Evolutionary conservation across 2,113 vertebrate genomes (phyloP), one percentile per base, ranked within the genome.

Genomic region (Forbesichthys agassizii): DNA sequence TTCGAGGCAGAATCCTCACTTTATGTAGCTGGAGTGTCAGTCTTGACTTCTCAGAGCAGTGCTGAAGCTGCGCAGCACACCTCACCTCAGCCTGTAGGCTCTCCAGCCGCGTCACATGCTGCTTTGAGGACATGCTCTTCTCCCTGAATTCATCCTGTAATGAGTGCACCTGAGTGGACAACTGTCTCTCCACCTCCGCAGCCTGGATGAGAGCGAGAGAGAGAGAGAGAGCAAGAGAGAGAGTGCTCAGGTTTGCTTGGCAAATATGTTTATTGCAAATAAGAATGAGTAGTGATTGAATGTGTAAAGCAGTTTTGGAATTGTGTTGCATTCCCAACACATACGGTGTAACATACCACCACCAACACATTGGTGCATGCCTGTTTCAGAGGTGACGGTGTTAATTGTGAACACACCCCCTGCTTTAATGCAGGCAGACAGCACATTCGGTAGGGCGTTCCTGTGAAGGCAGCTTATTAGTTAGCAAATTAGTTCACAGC

Each of bases 91-190:
- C 95, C 84, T 97, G 96, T 58, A 99, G 94, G 77, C 90, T 96
- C 88, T 99, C 97, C 0, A 99, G 91, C n/a, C 94, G 91, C 56
- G 95, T 93, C 85, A 98, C 95, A 81, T 99, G 98, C 85, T 98
- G 96, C 84, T 89, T 97, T 81, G 95, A 96, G 55, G 96, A 98
- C 3, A 95, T 86, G 63, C 93, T 96, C 88, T 98, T 98, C 91
- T 98, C 96, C 82, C 95, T 93, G 69, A 98, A 99, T 84, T 99
- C 96, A 71, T 97, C 96, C 85, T 93, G 92, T 84, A 99, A 94
- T 11, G 93, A 95, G 66, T 96, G 94, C 78, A 99, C 96, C 92
- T 99, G 96, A 93, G 96, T 92, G 82, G 95, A 98, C 88, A 99
- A 94, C 84, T 96, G 95, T 84, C 92, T 94, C 88, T 99, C 98